These are phyloP conservation scores for Thelaira solivaga DNA, from an alignment of 2,888 invertebrate species.

Conservation along the genomic window DNA sequence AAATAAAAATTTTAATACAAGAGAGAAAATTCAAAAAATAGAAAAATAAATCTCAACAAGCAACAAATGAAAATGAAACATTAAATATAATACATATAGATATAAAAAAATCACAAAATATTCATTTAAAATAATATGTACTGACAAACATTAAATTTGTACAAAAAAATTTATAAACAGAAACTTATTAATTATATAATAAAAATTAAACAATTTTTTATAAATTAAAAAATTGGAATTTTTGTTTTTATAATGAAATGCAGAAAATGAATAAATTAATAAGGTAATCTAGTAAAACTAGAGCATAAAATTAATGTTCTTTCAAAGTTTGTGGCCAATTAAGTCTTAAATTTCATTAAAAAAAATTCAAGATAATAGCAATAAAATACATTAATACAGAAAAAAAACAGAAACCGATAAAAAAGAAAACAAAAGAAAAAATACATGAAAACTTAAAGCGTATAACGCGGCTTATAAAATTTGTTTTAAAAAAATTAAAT, in stretches of 20 bases:
- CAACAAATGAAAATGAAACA: constrained; percentile 29
- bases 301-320: constrained; percentile 3
- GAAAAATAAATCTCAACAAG: constrained; percentile 12
- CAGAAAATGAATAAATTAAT: constrained; percentile 63
- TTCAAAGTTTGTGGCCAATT: constrained; percentile 15
- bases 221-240: constrained; percentile 71
- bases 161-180: too few relatives aligned
- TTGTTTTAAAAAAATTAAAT: constrained; percentile 40
- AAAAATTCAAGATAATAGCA: constrained; percentile 72
- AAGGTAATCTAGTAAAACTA: constrained; percentile 64
- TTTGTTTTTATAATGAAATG: constrained; percentile 61
- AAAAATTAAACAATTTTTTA: constrained; percentile 65
- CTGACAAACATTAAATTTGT: background rate
- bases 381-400: constrained; percentile 66
- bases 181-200: too few relatives aligned
- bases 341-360: constrained; percentile 58
- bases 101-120: constrained; percentile 18
- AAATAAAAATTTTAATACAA: constrained; percentile 32
- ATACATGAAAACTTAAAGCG: background rate
- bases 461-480: constrained; percentile 23
- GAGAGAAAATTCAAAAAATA: constrained; percentile 12
- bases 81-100: constrained; percentile 14
- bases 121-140: constrained; percentile 22
- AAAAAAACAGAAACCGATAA: constrained; percentile 5
- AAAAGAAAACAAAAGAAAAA: constrained; percentile 10